Evolutionary conservation across 2,113 vertebrate species (phyloP).

Genomic region (Orthonyx spaldingii): DNA sequence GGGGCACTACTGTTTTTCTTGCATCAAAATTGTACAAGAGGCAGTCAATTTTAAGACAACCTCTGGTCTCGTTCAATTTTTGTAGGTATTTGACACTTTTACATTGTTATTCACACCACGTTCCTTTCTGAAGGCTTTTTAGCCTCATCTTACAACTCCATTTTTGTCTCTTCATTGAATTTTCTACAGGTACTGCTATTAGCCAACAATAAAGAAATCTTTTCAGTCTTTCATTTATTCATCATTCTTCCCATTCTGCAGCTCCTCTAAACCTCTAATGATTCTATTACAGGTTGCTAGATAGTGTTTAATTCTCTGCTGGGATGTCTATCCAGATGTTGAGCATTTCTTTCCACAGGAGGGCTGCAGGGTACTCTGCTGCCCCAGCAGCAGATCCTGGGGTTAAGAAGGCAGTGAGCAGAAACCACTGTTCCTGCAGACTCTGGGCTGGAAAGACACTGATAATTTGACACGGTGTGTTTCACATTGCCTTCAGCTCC

Average conservation of each 20-base stretch:
- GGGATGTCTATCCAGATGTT: not conserved
- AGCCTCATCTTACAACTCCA: not conserved
- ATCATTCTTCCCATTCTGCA: constrained; percentile 7
- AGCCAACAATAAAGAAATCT: not conserved
- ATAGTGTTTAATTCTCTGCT: not conserved
- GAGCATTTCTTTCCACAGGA: not conserved
- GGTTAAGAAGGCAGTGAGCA: not conserved
- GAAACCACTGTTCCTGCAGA: not conserved
- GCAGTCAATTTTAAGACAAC: not conserved
- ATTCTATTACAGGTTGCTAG: not conserved
- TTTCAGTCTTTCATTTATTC: constrained; percentile 31
- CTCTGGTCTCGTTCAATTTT: not conserved
- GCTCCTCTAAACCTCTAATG: not conserved
- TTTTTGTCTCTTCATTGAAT: constrained; percentile 12
- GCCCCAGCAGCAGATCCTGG: not conserved
- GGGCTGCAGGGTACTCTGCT: not conserved
- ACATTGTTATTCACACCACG: not conserved
- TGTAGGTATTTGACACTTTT: not conserved
- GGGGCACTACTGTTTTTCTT: not conserved
- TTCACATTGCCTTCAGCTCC: not conserved
- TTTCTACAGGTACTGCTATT: constrained; percentile 4
- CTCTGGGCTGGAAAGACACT: not conserved
- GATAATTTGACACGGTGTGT: not conserved
- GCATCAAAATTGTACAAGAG: not conserved
- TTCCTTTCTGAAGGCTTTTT: not conserved